Base-by-base conservation (phyloP, 2,797 vertebrate species). In the Melopsittacus undulatus region DNA sequence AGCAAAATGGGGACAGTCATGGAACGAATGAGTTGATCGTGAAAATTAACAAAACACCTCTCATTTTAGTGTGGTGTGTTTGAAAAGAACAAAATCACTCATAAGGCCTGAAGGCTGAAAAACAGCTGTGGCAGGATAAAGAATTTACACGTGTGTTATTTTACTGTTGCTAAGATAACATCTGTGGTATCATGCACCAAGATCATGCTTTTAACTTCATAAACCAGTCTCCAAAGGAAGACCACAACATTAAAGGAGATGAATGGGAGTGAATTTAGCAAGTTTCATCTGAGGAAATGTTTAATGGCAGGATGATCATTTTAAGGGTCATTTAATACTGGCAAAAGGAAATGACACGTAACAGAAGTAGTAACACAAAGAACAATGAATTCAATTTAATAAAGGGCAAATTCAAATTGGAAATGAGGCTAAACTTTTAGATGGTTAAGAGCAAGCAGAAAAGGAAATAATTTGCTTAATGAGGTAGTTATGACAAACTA, bases 331-430 rank as follows among this genome's bases (percentile, higher is more conserved):
- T 96, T 95, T 95, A 95, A 87, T 94, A 72, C 30, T 0, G 0
- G 91, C 81, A 66, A 93, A 87, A 96, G 92, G 94, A 96, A 94
- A 95, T 96, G 83, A 72, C 89, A 96, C 59, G 11, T 85, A 88
- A 83, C 84, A 40, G 51, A 77, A 94, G 84, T 75, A 75, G 69
- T 69, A 96, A 78, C 92, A 85, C 68, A 92, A 57, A 92, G 81
- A 95, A 85, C 83, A 95, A 68, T 81, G 82, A 72, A 83, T 94
- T 89, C 91, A 84, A 72, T 93, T 95, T 96, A 95, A 83, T 84
- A 96, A 96, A 96, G 95, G 87, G 75, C 92, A 95, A 77, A 91
- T 91, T 94, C 92, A 89, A 74, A 85, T 23, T 94, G 77, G 90
- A 93, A 95, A 96, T 82, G 89, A 92, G 68, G 87, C 87, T 89